These are phyloP conservation scores for Apotomis betuletana DNA, from an alignment of 2,888 invertebrate species.

Conservation along the genomic window DNA sequence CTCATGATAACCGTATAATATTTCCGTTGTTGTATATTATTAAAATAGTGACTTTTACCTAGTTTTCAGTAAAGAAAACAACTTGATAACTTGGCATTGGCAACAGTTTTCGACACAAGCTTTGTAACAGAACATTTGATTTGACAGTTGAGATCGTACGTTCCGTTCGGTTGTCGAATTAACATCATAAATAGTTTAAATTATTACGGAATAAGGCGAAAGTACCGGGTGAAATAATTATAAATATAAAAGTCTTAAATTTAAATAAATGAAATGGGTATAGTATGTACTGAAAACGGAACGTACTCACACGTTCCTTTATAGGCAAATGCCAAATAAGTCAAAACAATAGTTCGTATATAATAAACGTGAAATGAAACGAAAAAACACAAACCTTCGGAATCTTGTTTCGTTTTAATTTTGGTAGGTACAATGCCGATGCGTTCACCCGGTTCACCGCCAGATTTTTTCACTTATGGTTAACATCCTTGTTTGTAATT, in stretches of 20 bases:
- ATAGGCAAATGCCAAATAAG: not conserved
- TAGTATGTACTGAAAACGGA: not conserved
- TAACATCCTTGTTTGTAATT: no score
- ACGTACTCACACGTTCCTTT: not conserved
- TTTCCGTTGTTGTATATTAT: not conserved
- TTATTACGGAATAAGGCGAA: not conserved
- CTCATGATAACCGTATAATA: not conserved
- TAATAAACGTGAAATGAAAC: no score
- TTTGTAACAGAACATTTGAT: not conserved
- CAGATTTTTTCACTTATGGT: no score
- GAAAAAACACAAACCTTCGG: no score
- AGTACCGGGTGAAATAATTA: no score
- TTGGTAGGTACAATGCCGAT: no score
- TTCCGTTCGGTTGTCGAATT: not conserved
- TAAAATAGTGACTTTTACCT: not conserved
- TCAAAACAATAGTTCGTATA: no score
- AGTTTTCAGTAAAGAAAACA: not conserved
- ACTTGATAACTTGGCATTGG: slow-evolving; percentile 19
- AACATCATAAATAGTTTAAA: not conserved
- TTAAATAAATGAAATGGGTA: no score
- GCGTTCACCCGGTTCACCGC: no score
- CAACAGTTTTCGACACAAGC: slow-evolving; percentile 6
- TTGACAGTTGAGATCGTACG: slow-evolving; percentile 14
- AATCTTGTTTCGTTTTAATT: no score
- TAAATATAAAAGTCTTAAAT: no score